phyloP scores from a whole-genome alignment of 2,888 invertebrate species.

The Parochlus steinenii region DNA sequence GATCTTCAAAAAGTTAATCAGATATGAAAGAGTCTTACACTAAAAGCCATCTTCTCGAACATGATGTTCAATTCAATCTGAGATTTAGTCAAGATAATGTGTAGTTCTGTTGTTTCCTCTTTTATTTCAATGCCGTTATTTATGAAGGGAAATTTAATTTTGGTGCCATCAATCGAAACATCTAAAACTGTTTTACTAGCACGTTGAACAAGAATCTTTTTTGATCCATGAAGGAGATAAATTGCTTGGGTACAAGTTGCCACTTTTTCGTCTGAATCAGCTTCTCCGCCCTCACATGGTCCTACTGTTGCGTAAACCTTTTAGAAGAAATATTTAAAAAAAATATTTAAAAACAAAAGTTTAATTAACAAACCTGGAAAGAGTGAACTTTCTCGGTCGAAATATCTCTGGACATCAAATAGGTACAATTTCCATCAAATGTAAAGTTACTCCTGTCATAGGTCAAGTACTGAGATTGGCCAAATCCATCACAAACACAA shows the following conservation, averaged over 20 bases:
- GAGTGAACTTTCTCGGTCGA: slow-evolving; percentile 33
- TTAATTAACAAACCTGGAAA: too few relatives aligned
- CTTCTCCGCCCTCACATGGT: slow-evolving; percentile 47
- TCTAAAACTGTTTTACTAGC: slow-evolving; percentile 23
- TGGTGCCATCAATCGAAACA: slow-evolving; percentile 24
- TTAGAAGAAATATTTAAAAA: too few relatives aligned
- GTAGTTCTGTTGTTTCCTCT: slow-evolving; percentile 41
- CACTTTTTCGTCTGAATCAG: slow-evolving; percentile 17
- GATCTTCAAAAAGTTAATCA: neutral
- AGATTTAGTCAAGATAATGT: slow-evolving; percentile 42
- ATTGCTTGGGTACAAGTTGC: slow-evolving; percentile 47
- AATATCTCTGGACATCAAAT: slow-evolving; percentile 53
- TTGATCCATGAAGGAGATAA: slow-evolving; percentile 46
- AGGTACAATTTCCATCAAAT: slow-evolving; percentile 72
- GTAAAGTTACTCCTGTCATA: slow-evolving; percentile 68
- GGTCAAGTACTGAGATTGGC: slow-evolving; percentile 63
- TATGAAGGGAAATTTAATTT: slow-evolving; percentile 32
- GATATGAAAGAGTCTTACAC: slow-evolving; percentile 20
- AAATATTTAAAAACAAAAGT: slow-evolving; percentile 13
- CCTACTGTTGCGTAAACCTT: slow-evolving; percentile 53
- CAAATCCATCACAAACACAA: slow-evolving; percentile 59
- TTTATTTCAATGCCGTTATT: slow-evolving; percentile 44
- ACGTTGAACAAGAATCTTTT: slow-evolving; percentile 39
- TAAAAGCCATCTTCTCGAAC: slow-evolving; percentile 34
- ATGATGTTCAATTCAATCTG: slow-evolving; percentile 45